Conservation (phyloP, 2,113 vertebrate species). For the Sisor rabdophorus region DNA sequence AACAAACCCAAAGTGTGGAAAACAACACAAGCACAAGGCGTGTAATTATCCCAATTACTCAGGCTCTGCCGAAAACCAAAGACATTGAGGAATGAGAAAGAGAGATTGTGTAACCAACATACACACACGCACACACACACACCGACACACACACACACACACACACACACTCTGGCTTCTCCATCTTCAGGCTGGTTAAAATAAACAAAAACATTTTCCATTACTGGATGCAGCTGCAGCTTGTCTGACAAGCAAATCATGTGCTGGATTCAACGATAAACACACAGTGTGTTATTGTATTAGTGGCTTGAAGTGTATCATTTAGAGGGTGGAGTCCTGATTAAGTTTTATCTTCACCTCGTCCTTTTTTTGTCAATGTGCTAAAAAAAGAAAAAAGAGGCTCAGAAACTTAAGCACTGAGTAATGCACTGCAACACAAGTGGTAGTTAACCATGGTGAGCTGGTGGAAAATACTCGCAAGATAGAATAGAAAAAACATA, state of each 20-base stretch:
- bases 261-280: constrained; percentile 60
- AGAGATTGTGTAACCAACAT: constrained; percentile 35
- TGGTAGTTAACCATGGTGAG: constrained; percentile 74
- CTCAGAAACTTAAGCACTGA: constrained; percentile 55
- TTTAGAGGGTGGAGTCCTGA: constrained; percentile 73
- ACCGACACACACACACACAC: constrained; percentile 33
- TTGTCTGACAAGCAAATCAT: constrained; percentile 39
- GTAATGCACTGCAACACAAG: constrained; percentile 74
- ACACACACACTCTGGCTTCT: constrained; percentile 15
- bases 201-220: constrained; percentile 40
- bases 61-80: not conserved
- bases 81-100: constrained; percentile 27
- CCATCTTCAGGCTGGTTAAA: constrained; percentile 25
- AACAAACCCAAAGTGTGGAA: constrained; percentile 1
- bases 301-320: constrained; percentile 67
- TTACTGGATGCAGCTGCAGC: constrained; percentile 34
- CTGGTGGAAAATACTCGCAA: constrained; percentile 30
- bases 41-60: not conserved
- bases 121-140: constrained; percentile 30
- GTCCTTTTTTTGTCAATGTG: constrained; percentile 63
- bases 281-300: constrained; percentile 68
- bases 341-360: constrained; percentile 68
- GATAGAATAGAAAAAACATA: constrained; percentile 9
- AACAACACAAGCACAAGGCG: not conserved
- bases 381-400: constrained; percentile 49